Evolutionary conservation across 1,140 invertebrate genomes (phyloP), one percentile per base, ranked within the genome.

Genomic region (Hyposmocoma kahamanoa): DNA sequence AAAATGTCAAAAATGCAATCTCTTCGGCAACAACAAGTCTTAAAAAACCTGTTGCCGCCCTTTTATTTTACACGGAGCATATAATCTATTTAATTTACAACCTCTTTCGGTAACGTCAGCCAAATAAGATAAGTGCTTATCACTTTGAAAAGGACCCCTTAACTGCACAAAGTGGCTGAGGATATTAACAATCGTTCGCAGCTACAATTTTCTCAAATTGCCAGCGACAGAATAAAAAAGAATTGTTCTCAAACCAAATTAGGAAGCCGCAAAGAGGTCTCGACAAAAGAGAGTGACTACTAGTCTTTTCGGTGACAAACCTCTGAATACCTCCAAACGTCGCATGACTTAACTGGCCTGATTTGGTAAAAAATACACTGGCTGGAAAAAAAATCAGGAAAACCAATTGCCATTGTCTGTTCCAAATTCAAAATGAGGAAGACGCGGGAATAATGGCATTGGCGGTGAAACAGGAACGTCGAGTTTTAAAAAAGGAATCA

Each of bases 391-490:
- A 62, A 61, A 53, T 44, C 57, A 56, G 52, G 57, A 63, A 70
- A 72, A 73, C 54, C 55, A 59, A 64, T 62, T 53, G 62, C 67
- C 74, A 81, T 79, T 81, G 76, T 80, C 57, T 72, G 58, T 74
- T 72, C 70, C 65, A 81, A 79, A 82, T 79, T 72, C 62, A 77
- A 82, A 82, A 82, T 66, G 70, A 81, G 78, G 75, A 78, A 82
- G 72, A 72, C 66, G 63, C 65, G 67, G 71, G 67, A 79, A 74
- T 80, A 82, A 79, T 76, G 78, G 74, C 55, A 63, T 70, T 64
- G 67, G 69, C 77, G 82, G 61, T 79, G 62, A 63, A 80, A 79
- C 80, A 74, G 79, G 74, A 72, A 82, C 75, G 72, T 76, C 72
- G 67, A 56, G 71, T 66, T 76, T 80, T 79, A 71, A 79, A 84